Conservation (phyloP, 2,797 vertebrate species). For the Macropodus opercularis region DNA sequence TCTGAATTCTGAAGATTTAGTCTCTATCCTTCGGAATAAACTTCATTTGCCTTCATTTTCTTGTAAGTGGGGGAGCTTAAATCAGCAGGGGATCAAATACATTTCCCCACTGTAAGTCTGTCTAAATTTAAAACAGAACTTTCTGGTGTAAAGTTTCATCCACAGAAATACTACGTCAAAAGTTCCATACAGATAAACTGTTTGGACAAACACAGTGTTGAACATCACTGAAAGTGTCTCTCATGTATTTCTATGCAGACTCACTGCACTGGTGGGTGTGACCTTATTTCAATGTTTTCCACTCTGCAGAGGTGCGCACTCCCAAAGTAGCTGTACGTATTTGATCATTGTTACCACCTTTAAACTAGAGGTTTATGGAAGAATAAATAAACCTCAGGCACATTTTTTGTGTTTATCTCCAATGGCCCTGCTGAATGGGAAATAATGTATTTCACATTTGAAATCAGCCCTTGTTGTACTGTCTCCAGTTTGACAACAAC, state of each 20-base stretch:
- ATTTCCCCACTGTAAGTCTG: too few relatives aligned
- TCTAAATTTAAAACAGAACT: background rate
- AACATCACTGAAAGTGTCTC: background rate
- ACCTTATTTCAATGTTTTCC: slow-evolving; percentile 38
- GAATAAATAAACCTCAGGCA: slow-evolving; percentile 41
- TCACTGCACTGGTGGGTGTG: slow-evolving; percentile 13
- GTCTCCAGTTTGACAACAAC: slow-evolving; percentile 12
- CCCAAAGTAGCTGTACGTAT: slow-evolving; percentile 29
- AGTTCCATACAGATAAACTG: background rate
- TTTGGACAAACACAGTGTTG: slow-evolving; percentile 6
- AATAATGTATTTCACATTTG: slow-evolving; percentile 40
- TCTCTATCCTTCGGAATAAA: too few relatives aligned
- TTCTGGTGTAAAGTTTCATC: background rate
- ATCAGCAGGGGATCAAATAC: too few relatives aligned
- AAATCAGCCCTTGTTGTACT: slow-evolving; percentile 10
- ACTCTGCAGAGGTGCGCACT: slow-evolving; percentile 9
- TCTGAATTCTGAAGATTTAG: too few relatives aligned
- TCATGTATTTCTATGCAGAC: slow-evolving; percentile 18
- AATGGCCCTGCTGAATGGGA: slow-evolving; percentile 33
- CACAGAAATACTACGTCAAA: background rate
- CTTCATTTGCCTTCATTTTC: too few relatives aligned
- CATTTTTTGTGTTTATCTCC: slow-evolving; percentile 48
- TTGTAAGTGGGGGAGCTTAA: too few relatives aligned
- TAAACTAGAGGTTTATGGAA: slow-evolving; percentile 37
- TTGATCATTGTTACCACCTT: slow-evolving; percentile 41